Evolutionary conservation across 2,888 invertebrate genomes (phyloP).

Genomic region (Epinotia ramella): DNA sequence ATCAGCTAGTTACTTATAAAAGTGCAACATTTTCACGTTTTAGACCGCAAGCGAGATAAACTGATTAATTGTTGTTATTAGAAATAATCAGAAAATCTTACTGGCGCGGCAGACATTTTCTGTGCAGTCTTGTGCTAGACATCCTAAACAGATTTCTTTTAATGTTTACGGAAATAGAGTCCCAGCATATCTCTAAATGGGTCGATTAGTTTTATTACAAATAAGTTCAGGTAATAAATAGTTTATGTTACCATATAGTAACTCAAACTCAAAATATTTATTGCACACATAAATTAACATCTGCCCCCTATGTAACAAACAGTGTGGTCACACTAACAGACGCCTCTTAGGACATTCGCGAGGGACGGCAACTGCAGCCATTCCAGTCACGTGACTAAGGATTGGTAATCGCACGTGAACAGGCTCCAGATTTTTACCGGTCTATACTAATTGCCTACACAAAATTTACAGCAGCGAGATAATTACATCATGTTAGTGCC

Average conservation of each 20-base stretch:
- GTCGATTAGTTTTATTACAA: too few species aligned
- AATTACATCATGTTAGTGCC: background rate
- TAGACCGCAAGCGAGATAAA: too few species aligned
- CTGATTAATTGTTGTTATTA: too few species aligned
- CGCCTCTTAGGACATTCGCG: conserved; percentile 29
- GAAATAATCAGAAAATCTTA: too few species aligned
- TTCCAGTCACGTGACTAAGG: conserved; percentile 27
- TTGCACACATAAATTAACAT: background rate
- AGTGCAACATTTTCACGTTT: too few species aligned
- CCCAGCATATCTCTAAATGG: too few species aligned
- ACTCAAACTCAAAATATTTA: too few species aligned
- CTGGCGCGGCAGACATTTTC: too few species aligned
- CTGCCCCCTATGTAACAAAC: background rate
- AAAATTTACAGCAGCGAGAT: background rate
- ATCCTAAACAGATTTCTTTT: too few species aligned
- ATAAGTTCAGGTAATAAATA: background rate
- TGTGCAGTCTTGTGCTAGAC: too few species aligned
- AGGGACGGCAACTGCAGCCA: conserved; percentile 12
- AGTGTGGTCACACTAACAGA: conserved; percentile 15
- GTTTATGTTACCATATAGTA: background rate
- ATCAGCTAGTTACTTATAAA: too few species aligned
- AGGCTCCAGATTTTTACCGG: background rate
- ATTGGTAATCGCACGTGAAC: conserved; percentile 9
- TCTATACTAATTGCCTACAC: background rate
- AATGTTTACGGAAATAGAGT: too few species aligned